Evolutionary conservation across 1,140 invertebrate genomes (phyloP), one percentile per base, ranked within the genome.

Genomic region (Ostrea edulis): DNA sequence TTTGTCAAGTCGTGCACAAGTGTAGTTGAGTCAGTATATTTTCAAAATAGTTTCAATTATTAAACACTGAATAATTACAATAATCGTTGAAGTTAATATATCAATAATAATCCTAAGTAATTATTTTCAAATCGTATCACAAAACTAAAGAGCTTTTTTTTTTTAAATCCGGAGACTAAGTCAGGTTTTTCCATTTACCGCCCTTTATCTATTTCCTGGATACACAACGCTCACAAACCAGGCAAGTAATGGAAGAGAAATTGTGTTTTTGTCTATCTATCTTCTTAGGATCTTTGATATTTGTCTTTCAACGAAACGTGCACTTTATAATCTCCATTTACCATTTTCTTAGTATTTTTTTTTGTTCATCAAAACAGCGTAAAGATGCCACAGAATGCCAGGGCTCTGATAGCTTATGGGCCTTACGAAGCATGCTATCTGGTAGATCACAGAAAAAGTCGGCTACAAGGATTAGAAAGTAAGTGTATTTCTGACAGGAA

Each of bases 381-480:
- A 44, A 89, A 65, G 58, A 92, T 92, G 91, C 92, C 91, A 89
- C 65, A 85, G 25, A 89, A 90, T 89, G 92, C 92, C 14, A 84
- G 86, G 53, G 92, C 92, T 0, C 54, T 89, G 17, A 89, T 93
- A 58, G 87, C 88, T 54, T 91, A 92, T 90, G 92, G 92, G 44
- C 92, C 92, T 25, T 93, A 93, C 88, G 90, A 92, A 86, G 85
- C 90, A 25, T 91, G 91, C 87, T 91, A 91, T 65, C 86, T 90
- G 81, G 90, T 92, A 8, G 88, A 92, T 2, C 90, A 92, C 68
- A 89, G 89, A 86, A 90, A 77, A 14, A 35, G 84, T 12, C 88
- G 92, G 58, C 86, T 93, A 35, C 86, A 92, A 53, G 92, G 92
- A 22, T 82, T 93, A 81, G 58, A 89, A 35, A 85, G 92, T 93